phyloP scores from a whole-genome alignment of 2,888 invertebrate genomes.

The Crocallis elinguaria region DNA sequence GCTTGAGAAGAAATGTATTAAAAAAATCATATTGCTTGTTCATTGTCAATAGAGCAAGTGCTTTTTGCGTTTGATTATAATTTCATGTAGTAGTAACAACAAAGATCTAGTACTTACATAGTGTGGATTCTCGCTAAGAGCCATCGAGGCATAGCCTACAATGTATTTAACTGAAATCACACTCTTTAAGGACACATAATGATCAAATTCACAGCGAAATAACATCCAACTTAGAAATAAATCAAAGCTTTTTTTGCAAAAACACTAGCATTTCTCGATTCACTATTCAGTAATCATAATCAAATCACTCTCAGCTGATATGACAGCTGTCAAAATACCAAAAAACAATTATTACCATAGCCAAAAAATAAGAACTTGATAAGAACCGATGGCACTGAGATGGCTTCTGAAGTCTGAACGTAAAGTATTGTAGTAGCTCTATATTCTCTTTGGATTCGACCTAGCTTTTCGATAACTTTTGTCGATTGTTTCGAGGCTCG shows the following conservation, averaged over 20 bases:
- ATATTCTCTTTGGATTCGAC: too few species aligned
- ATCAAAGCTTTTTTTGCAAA: constrained; percentile 51
- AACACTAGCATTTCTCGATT: constrained; percentile 74
- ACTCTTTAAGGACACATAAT: constrained; percentile 17
- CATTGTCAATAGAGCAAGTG: constrained; percentile 54
- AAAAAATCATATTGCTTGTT: constrained; percentile 33
- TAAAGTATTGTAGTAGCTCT: too few species aligned
- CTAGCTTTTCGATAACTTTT: too few species aligned
- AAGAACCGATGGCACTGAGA: too few species aligned
- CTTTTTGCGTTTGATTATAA: constrained; percentile 65
- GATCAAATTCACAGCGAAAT: constrained; percentile 8
- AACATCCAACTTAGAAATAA: constrained; percentile 7
- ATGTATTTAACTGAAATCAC: constrained; percentile 26
- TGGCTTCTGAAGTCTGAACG: too few species aligned
- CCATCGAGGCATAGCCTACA: constrained; percentile 42
- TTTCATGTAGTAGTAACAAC: constrained; percentile 60
- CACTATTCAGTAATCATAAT: constrained; percentile 37
- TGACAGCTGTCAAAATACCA: constrained; percentile 1
- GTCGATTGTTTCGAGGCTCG: too few species aligned
- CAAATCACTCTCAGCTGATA: constrained; percentile 5
- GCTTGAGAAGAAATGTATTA: background rate
- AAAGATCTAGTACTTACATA: constrained; percentile 77
- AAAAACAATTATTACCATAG: background rate
- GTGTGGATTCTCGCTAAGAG: constrained; percentile 54
- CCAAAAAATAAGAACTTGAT: too few species aligned